Conservation (phyloP, 2,888 invertebrate species). For the Muscina levida region DNA sequence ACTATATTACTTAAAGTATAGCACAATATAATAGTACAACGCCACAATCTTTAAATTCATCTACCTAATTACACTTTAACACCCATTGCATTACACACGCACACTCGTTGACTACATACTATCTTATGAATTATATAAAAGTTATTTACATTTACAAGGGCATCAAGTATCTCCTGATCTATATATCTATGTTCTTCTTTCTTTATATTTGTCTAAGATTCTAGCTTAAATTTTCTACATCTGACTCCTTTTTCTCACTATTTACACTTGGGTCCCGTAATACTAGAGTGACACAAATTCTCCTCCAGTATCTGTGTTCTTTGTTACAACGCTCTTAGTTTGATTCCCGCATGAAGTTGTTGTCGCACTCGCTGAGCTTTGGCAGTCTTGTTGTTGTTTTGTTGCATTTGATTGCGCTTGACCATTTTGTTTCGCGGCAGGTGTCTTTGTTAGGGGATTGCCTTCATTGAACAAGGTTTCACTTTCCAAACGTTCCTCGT, state of each 20-base stretch:
- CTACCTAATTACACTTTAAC: too few relatives aligned
- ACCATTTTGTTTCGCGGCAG: conserved; percentile 66
- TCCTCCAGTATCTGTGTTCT: conserved; percentile 69
- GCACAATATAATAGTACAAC: too few relatives aligned
- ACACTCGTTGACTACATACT: not conserved
- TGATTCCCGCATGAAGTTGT: conserved; percentile 50
- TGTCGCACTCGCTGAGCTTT: conserved; percentile 68
- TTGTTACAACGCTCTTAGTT: conserved; percentile 35
- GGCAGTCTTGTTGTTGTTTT: conserved; percentile 66
- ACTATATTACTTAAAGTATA: too few relatives aligned
- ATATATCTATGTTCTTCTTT: not conserved
- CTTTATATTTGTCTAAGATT: conserved; percentile 21
- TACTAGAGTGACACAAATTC: conserved; percentile 80
- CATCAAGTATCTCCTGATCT: too few relatives aligned
- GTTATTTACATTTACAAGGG: not conserved
- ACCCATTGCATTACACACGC: too few relatives aligned
- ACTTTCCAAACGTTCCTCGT: conserved; percentile 80
- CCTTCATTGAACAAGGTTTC: conserved; percentile 78
- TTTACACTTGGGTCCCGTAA: conserved; percentile 78
- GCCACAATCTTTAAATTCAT: too few relatives aligned
- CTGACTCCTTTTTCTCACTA: conserved; percentile 46
- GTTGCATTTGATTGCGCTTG: conserved; percentile 59
- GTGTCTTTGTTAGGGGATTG: conserved; percentile 69
- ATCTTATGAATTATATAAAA: conserved; percentile 23
- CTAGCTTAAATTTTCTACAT: conserved; percentile 6